A percentile compares a stretch with the other conserved stretches of the same genome.
Evolutionary conservation across 2,113 vertebrate species (phyloP).

Genomic region (Panthera leo): DNA sequence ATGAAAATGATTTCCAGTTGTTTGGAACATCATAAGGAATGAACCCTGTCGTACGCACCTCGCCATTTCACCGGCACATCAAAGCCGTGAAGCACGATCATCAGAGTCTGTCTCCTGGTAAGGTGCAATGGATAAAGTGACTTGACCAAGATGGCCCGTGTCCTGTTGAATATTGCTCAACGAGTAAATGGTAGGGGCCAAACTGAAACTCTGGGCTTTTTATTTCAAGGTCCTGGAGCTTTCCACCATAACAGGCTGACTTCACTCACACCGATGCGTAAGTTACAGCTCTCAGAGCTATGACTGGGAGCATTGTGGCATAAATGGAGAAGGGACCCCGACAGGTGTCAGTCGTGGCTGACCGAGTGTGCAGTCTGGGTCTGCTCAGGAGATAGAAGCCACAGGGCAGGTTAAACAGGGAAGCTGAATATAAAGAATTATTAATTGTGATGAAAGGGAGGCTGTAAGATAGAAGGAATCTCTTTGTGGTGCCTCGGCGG

Average conservation of each 20-base stretch:
- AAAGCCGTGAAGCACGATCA: neutral
- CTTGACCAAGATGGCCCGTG: neutral
- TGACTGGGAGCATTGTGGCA: neutral
- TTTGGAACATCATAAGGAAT: neutral
- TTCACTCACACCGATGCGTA: neutral
- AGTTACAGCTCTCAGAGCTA: neutral
- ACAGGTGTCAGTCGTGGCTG: too few relatives aligned
- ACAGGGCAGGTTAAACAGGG: neutral
- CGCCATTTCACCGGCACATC: too few relatives aligned
- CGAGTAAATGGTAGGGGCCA: too few relatives aligned
- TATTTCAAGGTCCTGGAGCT: neutral
- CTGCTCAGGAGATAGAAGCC: neutral
- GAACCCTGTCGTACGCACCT: too few relatives aligned
- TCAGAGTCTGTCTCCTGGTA: neutral
- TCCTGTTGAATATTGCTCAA: neutral
- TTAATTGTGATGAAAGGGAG: neutral
- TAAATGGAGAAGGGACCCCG: too few relatives aligned
- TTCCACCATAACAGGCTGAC: neutral
- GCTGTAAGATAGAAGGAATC: neutral
- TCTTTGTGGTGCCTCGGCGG: neutral
- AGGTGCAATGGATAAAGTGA: neutral
- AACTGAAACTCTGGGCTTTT: neutral
- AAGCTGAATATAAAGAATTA: neutral
- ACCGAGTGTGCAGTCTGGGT: neutral
- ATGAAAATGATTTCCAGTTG: neutral